Conservation (phyloP, 2,113 vertebrate genomes). For the Phalacrocorax pelagicus region DNA sequence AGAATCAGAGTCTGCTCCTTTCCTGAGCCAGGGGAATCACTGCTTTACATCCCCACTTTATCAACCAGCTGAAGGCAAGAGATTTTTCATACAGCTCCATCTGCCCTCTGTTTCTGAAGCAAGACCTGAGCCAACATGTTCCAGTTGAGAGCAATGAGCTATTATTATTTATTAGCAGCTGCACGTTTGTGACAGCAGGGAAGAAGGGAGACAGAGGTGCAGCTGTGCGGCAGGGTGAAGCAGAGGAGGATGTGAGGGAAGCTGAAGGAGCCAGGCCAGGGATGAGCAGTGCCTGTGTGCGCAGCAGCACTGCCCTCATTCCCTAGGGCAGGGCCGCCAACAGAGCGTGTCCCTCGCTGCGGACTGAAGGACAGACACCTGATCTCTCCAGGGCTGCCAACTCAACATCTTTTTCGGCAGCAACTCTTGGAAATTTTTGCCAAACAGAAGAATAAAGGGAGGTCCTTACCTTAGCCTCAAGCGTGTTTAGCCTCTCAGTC, state of each 20-base stretch:
- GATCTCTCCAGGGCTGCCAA: neutral
- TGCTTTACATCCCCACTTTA: neutral
- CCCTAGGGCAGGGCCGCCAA: neutral
- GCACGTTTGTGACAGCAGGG: neutral
- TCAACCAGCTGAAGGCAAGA: neutral
- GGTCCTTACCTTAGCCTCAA: conserved; percentile 87
- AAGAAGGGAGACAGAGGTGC: neutral
- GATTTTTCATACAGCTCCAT: neutral
- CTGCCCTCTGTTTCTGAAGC: neutral
- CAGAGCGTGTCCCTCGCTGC: accelerated
- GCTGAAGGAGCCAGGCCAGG: neutral
- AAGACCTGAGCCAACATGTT: neutral
- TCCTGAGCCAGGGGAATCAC: neutral
- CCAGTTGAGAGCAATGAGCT: neutral
- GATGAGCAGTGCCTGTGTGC: accelerated
- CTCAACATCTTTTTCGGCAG: neutral
- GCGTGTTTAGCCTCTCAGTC: conserved; percentile 81
- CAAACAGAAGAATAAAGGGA: neutral
- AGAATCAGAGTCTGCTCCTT: neutral
- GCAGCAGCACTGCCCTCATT: neutral
- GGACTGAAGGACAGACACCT: neutral
- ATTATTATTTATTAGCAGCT: neutral
- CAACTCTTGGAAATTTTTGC: neutral
- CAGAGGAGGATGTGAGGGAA: accelerated
- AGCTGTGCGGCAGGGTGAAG: neutral